These are phyloP conservation scores for Peromyscus attwateri DNA, from an alignment of 2,797 vertebrate species.

Conservation along the genomic window DNA sequence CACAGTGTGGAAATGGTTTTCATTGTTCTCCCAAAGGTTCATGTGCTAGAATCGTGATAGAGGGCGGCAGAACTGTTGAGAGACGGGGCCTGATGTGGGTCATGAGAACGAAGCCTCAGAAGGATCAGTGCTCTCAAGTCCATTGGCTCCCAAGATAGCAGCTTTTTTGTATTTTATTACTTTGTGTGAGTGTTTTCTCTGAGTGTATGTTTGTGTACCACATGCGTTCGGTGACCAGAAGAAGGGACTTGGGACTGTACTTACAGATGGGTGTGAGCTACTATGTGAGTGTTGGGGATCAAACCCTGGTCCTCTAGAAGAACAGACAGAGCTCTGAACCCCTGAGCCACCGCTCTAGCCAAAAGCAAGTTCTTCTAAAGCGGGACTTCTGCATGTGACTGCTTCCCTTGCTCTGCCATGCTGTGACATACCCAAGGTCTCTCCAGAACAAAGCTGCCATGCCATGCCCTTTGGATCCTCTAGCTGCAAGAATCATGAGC, in stretches of 20 bases:
- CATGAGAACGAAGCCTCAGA: background rate
- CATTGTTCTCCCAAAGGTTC: background rate
- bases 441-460: background rate
- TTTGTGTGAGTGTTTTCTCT: background rate
- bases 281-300: background rate
- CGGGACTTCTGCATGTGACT: too few species aligned
- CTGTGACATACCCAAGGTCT: background rate
- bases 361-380: background rate
- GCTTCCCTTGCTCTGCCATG: background rate
- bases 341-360: background rate
- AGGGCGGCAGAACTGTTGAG: background rate
- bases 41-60: background rate
- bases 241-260: background rate
- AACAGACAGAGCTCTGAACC: background rate
- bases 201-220: background rate
- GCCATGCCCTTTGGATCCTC: background rate
- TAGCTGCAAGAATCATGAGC: background rate
- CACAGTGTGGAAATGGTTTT: too few species aligned
- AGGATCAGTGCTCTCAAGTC: background rate
- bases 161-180: background rate
- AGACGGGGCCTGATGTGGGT: background rate
- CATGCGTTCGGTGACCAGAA: background rate
- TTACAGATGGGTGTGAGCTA: background rate
- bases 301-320: background rate
- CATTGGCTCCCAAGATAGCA: background rate